Base-by-base conservation (phyloP, 2,888 invertebrate species). In the Oscheius sp. region DNA sequence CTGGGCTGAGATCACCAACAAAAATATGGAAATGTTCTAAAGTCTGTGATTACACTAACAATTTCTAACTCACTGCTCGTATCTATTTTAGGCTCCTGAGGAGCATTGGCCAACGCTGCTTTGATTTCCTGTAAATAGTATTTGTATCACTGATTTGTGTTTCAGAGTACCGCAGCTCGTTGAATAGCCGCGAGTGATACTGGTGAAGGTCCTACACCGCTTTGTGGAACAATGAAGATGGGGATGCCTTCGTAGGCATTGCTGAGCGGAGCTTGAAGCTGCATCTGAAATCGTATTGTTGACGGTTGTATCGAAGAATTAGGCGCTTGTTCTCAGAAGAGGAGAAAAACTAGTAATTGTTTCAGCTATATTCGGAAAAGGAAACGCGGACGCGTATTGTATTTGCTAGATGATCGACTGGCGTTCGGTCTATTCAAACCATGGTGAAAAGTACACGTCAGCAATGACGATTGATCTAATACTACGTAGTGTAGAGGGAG, bases 1-100 rank as follows among this genome's bases (percentile, higher is more conserved):
- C 99, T 58, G 97, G 96, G 90, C 97, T 96, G 85, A 99, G 92
- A 92, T 99, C 99, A 86, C 99, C 99, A 79, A 99, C 98, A 91
- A 99, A 99, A 92, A 99, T 96, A 92, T 99, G 98, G 92, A 95
- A 96, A 91, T 99, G 98, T 91, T 96, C 92, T 92, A 89, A 81
- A 88, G 82, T 51, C 13, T 1, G 37, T 13, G 7, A 5, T 0
- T 42, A 42, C 42, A 42, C 42, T 42, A 7, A 42, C 3, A 3
- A 5, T 42, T 42, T 42, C 7, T 42, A 42, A 7, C 7, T 90
- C 84, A 91, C 92, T 96, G 91, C 96, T 96, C 85, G 96, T 97
- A 92, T 97, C 89, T 65, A 88, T 82, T 76, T 90, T 88, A 86
- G 89, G 89, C 89, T 87, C 89, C 86, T 89, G 96, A 89, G 96